Conservation (phyloP, 2,888 invertebrate genomes). For the Sinelater perroti region DNA sequence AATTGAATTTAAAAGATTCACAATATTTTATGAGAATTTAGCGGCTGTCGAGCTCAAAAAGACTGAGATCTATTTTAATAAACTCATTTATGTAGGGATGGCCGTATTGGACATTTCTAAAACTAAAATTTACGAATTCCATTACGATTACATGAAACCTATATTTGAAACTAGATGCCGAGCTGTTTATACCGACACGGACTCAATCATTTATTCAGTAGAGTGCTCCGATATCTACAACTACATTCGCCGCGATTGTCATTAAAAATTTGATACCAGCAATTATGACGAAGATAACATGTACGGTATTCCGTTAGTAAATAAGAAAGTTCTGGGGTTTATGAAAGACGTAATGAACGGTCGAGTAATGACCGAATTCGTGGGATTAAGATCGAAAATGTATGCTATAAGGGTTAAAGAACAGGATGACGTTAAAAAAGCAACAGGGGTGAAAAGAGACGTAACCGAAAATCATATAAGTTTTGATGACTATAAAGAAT, state of each 20-base stretch:
- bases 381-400: constrained; percentile 45
- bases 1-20: too few relatives aligned
- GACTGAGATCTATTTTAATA: constrained; percentile 38
- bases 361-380: constrained; percentile 45
- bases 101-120: constrained; percentile 42
- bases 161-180: constrained; percentile 23
- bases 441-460: constrained; percentile 1
- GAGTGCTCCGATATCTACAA: constrained; percentile 25
- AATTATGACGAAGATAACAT: constrained; percentile 40
- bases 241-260: constrained; percentile 30
- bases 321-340: constrained; percentile 47
- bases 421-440: constrained; percentile 1
- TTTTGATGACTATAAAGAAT: background rate
- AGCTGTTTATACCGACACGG: constrained; percentile 45
- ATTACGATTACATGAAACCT: constrained; percentile 37
- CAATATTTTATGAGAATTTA: constrained; percentile 35
- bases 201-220: constrained; percentile 28
- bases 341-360: constrained; percentile 50
- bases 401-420: constrained; percentile 31
- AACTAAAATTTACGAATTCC: constrained; percentile 41
- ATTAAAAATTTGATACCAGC: constrained; percentile 44
- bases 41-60: constrained; percentile 34
- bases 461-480: background rate
- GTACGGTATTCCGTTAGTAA: constrained; percentile 41
- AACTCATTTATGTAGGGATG: constrained; percentile 44